Base-by-base conservation (phyloP, 1,140 invertebrate species). In the Cherax destructor region DNA sequence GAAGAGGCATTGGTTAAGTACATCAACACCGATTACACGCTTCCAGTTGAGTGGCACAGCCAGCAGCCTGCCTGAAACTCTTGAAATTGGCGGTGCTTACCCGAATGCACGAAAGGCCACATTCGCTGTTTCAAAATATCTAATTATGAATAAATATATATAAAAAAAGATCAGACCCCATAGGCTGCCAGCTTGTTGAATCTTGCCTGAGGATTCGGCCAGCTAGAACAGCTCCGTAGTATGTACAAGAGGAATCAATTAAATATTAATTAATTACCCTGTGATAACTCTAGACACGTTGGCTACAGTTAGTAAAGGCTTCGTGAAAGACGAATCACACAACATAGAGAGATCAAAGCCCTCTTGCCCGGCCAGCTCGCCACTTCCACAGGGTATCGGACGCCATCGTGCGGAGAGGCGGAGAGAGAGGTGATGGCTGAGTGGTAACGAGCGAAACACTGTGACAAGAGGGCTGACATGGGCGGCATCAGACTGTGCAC, bases 221-320 rank as follows among this genome's bases (percentile, higher is more conserved):
- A 16, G 61, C 61, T 65, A 65, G 4, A 16, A 65, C 61, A 65
- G 61, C 61, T 65, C 74, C 49, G 21, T 41, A 74, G 41, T 85
- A 85, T 85, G 65, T 85, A 85, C 83, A 85, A 24, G 65, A 74
- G 83, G 83, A 74, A 85, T 85, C 83, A 85, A 74, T 85, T 74
- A 85, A 85, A 85, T 85, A 72, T 74, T 85, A 85, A 74, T 74
- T 50, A 85, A 74, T 85, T 85, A 85, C 83, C 83, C 83, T 85
- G 83, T 74, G 65, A 85, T 85, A 74, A 85, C 83, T 85, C 83
- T 85, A 85, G 65, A 74, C 83, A 16, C 83, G 69, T n/a, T 50
- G 83, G 83, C 83, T 85, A 85, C 83, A 85, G 83, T 85, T 85
- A 85, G 69, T 85, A 74, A 85, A 85, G 83, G 83, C 83, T 85